Base-by-base conservation (phyloP, 2,797 vertebrate species). In the Rachycentron canadum region DNA sequence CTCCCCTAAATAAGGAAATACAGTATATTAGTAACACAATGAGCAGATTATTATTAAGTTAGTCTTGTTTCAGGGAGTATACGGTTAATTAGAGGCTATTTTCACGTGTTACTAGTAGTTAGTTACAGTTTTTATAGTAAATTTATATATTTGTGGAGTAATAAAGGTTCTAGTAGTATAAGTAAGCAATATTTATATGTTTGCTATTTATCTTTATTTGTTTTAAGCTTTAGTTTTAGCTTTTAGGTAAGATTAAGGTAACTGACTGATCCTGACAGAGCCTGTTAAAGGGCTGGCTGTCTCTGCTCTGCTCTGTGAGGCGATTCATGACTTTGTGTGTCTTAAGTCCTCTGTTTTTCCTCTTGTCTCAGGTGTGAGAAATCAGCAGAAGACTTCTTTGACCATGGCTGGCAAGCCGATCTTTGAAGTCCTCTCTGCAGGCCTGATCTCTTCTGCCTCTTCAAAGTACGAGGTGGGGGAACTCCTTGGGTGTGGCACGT, bases 321-420 rank as follows among this genome's bases (percentile, higher is more conserved):
- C 4, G 25, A 55, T 12, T 41, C 38, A 32, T 12, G 1, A 34
- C 45, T 50, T 38, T 34, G 9, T 50, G 17, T 59, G 8, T 21
- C 26, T 19, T 32, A 41, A 41, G 10, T 21, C 6, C n/a, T 50
- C 11, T 10, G 4, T 9, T 40, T 50, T 3, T 41, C 14, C 14
- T 26, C 11, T 40, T 26, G 21, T 43, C 21, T 78, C 53, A 52
- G 43, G n/a, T 17, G 32, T 34, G 25, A 69, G 32, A 69, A 61
- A 45, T 61, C 6, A 61, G 10, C 56, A 40, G 10, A 16, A 36
- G 19, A 19, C 7, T 16, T 28, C 7, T 25, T 26, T 2, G 26
- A 65, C 30, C 36, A 55, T 72, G 68, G n/a, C 1, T 3, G 13
- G 17, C 1, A 8, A 9, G 2, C 1, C 16, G 2, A 12, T 12